Evolutionary conservation across 37 sponge, comb jelly and placozoan species (phyloP).

Genomic region (Spongia lamella): DNA sequence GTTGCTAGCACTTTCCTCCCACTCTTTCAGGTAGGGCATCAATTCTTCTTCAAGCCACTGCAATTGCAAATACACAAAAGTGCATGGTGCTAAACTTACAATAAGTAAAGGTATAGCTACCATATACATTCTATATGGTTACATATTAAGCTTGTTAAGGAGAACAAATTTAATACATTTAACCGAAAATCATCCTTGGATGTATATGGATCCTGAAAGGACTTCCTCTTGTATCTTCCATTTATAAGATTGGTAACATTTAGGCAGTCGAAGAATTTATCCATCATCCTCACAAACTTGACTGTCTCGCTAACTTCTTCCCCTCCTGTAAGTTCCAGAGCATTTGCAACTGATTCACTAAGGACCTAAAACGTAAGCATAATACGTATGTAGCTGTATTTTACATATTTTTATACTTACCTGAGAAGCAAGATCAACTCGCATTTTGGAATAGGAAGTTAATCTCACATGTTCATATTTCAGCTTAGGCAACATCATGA

Average conservation of each 20-base stretch:
- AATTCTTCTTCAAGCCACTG: slow-evolving; percentile 41
- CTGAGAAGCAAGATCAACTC: slow-evolving; percentile 60
- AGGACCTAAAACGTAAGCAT: slow-evolving; percentile 14
- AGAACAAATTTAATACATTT: slow-evolving; percentile 3
- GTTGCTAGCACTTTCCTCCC: slow-evolving; percentile 19
- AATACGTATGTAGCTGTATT: not conserved
- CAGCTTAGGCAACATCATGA: slow-evolving; percentile 43
- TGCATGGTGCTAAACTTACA: not conserved
- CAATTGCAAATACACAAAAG: not conserved
- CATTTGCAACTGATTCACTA: slow-evolving; percentile 34
- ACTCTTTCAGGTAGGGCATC: slow-evolving; percentile 32
- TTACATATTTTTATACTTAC: slow-evolving; percentile 6
- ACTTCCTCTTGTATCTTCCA: not conserved
- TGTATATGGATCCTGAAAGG: slow-evolving; percentile 1
- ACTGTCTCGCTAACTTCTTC: slow-evolving; percentile 13
- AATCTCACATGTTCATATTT: slow-evolving; percentile 52
- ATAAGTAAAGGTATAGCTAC: no score
- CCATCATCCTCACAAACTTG: slow-evolving; percentile 11
- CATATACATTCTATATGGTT: not conserved
- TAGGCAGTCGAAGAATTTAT: slow-evolving; percentile 46
- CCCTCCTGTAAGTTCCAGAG: slow-evolving; percentile 15
- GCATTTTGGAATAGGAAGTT: slow-evolving; percentile 48
- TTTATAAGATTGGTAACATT: slow-evolving; percentile 33
- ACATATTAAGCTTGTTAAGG: not conserved
- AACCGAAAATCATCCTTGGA: slow-evolving; percentile 5